Conservation (phyloP, 1,140 invertebrate genomes). For the Mylabris phalerata region DNA sequence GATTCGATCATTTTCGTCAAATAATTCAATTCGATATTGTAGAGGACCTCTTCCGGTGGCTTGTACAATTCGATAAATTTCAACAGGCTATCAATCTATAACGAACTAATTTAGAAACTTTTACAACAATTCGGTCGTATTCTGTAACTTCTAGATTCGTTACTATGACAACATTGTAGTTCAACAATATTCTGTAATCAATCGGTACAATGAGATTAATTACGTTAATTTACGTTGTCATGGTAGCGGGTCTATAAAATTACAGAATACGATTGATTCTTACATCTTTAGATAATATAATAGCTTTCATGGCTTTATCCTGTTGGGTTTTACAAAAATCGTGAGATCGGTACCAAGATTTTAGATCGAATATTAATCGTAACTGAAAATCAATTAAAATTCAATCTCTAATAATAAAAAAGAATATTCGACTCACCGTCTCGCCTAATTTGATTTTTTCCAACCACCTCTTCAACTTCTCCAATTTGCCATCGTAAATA, state of each 20-base stretch:
- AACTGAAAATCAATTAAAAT: slow-evolving; percentile 20
- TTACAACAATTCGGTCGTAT: not conserved
- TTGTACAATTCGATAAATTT: slow-evolving; percentile 25
- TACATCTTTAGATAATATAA: slow-evolving; percentile 24
- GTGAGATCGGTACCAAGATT: slow-evolving; percentile 45
- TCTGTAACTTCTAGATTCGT: too few species aligned
- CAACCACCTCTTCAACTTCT: slow-evolving; percentile 38
- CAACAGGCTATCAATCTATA: slow-evolving; percentile 27
- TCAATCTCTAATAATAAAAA: too few species aligned
- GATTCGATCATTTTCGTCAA: slow-evolving; percentile 35
- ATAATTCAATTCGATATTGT: slow-evolving; percentile 42
- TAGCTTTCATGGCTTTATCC: slow-evolving; percentile 39
- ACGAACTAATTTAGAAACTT: slow-evolving; percentile 7
- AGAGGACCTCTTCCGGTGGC: slow-evolving; percentile 18
- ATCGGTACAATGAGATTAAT: too few species aligned
- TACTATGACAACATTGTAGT: too few species aligned
- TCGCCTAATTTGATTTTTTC: slow-evolving; percentile 47
- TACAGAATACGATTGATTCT: not conserved
- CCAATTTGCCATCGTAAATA: slow-evolving; percentile 15
- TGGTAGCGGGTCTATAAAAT: too few species aligned
- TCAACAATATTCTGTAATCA: too few species aligned
- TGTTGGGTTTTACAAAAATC: slow-evolving; percentile 41
- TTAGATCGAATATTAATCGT: slow-evolving; percentile 31
- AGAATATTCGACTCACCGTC: slow-evolving; percentile 28
- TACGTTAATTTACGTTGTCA: too few species aligned